These are phyloP conservation scores for Leucania comma DNA, from an alignment of 2,888 invertebrate genomes.

Conservation along the genomic window DNA sequence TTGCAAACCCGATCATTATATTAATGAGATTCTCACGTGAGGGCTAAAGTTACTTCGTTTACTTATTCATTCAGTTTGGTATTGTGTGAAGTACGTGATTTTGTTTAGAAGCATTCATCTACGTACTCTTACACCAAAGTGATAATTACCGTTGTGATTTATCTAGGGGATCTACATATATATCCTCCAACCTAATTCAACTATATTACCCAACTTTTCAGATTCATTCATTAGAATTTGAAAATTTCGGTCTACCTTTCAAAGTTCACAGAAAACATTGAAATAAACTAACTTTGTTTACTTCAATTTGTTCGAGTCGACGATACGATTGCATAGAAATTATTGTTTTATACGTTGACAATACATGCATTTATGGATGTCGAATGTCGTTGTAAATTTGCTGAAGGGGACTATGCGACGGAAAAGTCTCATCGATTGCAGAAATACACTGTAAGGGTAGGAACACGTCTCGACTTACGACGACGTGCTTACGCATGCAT, in stretches of 20 bases:
- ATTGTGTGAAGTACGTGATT: conserved; percentile 12
- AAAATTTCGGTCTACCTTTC: background rate
- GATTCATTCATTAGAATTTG: background rate
- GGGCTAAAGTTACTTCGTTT: conserved; percentile 51
- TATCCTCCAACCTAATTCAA: no score
- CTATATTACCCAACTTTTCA: no score
- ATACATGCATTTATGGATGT: conserved; percentile 53
- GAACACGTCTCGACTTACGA: conserved; percentile 30
- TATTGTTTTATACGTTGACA: conserved; percentile 43
- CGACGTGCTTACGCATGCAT: conserved; percentile 51
- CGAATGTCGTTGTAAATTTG: conserved; percentile 52
- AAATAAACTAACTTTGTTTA: conserved; percentile 34
- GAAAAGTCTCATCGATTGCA: conserved; percentile 49
- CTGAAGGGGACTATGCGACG: conserved; percentile 41
- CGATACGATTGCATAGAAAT: conserved; percentile 41
- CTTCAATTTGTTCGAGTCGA: conserved; percentile 36
- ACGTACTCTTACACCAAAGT: background rate
- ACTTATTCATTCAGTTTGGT: conserved; percentile 24
- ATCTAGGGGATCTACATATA: background rate
- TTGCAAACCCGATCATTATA: conserved; percentile 74
- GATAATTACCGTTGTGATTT: conserved; percentile 1
- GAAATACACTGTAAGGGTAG: conserved; percentile 45
- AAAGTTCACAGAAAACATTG: conserved; percentile 19
- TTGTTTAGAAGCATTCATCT: conserved; percentile 2
- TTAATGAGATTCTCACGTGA: conserved; percentile 72